Percentiles rank a stretch among this genome's conserved stretches.
Evolutionary conservation across 2,888 invertebrate genomes (phyloP).

Genomic region (Drosophila mimica): DNA sequence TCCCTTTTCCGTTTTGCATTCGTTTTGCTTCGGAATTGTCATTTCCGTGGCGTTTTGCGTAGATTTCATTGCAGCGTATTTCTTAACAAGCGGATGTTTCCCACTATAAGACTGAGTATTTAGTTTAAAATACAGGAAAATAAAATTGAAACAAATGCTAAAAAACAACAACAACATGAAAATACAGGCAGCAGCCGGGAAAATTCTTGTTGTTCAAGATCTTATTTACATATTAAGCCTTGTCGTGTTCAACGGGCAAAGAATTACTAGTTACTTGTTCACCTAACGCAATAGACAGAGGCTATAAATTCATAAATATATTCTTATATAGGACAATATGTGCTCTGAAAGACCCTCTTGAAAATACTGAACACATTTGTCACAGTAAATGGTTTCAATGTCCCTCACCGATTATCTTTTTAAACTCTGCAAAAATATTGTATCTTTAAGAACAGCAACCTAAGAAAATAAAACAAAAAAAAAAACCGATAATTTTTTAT

Average conservation of each 20-base stretch:
- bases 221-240: slow-evolving; percentile 32
- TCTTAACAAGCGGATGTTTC: slow-evolving; percentile 85
- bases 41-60: slow-evolving; percentile 33
- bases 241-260: slow-evolving; percentile 53
- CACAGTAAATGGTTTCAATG: slow-evolving; percentile 68
- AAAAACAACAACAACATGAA: slow-evolving; percentile 28
- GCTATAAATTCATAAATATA: slow-evolving; percentile 2
- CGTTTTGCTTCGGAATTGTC: slow-evolving; percentile 18
- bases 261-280: slow-evolving; percentile 47
- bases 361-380: slow-evolving; percentile 34
- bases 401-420: slow-evolving; percentile 45
- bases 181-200: slow-evolving; percentile 25
- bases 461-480: background rate
- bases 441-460: slow-evolving; percentile 1
- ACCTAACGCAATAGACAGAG: slow-evolving; percentile 22
- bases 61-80: slow-evolving; percentile 83
- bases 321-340: slow-evolving; percentile 5
- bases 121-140: slow-evolving; percentile 80
- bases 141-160: slow-evolving; percentile 30
- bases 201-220: slow-evolving; percentile 19
- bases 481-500: background rate
- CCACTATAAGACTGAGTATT: slow-evolving; percentile 85
- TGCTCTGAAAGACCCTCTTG: slow-evolving; percentile 32
- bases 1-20: slow-evolving; percentile 38
- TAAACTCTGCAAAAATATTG: slow-evolving; percentile 14